Evolutionary conservation across 2,797 vertebrate species (phyloP).

Genomic region (Sebastes baramenuke): DNA sequence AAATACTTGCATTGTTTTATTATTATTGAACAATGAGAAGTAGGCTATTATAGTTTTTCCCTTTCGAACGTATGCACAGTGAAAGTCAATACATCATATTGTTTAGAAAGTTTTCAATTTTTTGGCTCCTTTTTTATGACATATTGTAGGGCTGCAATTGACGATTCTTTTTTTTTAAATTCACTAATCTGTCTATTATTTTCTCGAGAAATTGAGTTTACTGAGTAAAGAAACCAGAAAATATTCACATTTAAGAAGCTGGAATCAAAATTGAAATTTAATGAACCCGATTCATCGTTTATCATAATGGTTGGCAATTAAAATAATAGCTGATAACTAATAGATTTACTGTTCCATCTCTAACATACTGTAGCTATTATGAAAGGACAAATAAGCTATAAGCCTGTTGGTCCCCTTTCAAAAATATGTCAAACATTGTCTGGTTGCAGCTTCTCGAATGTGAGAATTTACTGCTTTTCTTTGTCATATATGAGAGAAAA

Average conservation of each 20-base stretch:
- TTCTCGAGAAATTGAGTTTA: too few species aligned
- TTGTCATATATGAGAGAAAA: neutral
- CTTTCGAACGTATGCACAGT: too few species aligned
- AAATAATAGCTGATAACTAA: too few species aligned
- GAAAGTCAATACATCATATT: too few species aligned
- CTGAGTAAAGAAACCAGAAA: neutral
- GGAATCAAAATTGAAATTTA: too few species aligned
- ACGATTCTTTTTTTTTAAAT: too few species aligned
- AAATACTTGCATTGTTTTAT: neutral
- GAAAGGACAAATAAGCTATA: neutral
- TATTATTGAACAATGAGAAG: neutral
- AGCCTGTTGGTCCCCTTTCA: neutral
- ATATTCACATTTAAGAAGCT: too few species aligned
- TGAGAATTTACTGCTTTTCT: neutral
- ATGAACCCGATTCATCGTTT: too few species aligned
- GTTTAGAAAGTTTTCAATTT: too few species aligned
- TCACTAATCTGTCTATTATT: too few species aligned
- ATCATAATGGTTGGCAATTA: too few species aligned
- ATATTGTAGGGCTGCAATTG: neutral
- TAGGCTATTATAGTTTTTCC: neutral
- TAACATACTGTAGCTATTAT: neutral
- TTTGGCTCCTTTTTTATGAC: neutral
- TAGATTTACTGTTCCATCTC: too few species aligned
- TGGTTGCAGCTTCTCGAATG: neutral
- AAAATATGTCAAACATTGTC: neutral